phyloP scores from a whole-genome alignment of 2,888 invertebrate genomes.

The Machimus atricapillus region DNA sequence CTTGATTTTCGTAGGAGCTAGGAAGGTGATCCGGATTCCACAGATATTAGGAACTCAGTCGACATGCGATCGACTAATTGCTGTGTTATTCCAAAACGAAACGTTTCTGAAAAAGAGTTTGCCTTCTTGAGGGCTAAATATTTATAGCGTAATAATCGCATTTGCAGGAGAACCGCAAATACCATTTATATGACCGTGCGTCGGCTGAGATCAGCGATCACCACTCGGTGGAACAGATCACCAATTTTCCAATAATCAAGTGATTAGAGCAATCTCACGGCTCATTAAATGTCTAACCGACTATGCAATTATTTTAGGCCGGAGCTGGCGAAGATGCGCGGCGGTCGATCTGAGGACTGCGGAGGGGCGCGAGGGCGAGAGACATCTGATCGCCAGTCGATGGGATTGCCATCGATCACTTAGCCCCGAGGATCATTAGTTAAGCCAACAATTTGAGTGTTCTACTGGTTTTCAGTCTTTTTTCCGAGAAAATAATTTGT shows the following conservation, averaged over 20 bases:
- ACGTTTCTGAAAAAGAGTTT: neutral
- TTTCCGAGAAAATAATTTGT: constrained; percentile 19
- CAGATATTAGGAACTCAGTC: neutral
- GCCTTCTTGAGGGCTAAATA: neutral
- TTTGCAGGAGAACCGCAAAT: neutral
- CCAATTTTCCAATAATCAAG: constrained; percentile 21
- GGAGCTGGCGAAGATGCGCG: neutral
- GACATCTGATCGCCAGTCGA: neutral
- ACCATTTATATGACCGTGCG: neutral
- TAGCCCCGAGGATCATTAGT: constrained; percentile 27
- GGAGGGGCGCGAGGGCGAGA: neutral
- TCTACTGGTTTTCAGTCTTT: constrained; percentile 17
- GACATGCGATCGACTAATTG: neutral
- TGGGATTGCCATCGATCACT: constrained; percentile 34
- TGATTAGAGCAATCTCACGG: constrained; percentile 22
- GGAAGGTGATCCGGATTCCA: neutral
- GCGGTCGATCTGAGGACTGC: neutral
- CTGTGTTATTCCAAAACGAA: neutral
- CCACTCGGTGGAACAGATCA: neutral
- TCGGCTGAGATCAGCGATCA: neutral
- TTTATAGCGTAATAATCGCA: neutral
- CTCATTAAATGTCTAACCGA: constrained; percentile 33
- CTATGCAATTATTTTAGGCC: constrained; percentile 18
- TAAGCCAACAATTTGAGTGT: constrained; percentile 35
- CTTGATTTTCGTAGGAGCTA: neutral